These are phyloP conservation scores for Rhea pennata DNA, from an alignment of 2,113 vertebrate genomes.

Conservation along the genomic window DNA sequence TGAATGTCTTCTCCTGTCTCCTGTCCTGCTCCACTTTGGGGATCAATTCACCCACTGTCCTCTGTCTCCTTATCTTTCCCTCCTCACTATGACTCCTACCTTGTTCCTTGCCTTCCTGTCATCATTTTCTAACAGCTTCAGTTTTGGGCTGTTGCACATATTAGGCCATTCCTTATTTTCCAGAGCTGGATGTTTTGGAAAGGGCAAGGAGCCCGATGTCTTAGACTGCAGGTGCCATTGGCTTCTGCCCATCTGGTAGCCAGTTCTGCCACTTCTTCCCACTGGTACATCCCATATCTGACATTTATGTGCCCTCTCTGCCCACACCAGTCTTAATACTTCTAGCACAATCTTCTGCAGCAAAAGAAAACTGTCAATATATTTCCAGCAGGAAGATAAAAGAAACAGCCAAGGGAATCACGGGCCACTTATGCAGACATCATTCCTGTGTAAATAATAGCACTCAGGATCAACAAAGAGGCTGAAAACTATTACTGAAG, in stretches of 20 bases:
- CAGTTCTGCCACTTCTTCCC: background rate
- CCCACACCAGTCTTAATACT: background rate
- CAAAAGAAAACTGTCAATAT: background rate
- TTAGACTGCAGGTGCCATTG: background rate
- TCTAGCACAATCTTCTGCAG: background rate
- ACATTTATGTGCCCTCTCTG: background rate
- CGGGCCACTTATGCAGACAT: background rate
- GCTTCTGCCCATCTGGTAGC: fast-evolving
- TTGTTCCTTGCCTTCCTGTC: background rate
- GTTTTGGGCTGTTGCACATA: background rate
- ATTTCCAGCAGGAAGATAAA: background rate
- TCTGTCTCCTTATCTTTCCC: background rate
- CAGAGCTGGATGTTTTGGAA: background rate
- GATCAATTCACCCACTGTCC: background rate
- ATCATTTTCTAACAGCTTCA: background rate
- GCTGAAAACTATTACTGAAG: background rate
- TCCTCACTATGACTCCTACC: background rate
- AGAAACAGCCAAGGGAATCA: background rate
- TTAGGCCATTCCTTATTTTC: background rate
- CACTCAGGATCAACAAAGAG: background rate
- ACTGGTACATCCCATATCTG: background rate
- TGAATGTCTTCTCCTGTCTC: background rate
- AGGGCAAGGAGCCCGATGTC: background rate
- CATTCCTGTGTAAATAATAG: background rate
- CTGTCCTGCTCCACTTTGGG: background rate